A percentile compares a stretch with the other conserved stretches of the same genome.
Conservation (phyloP, 2,888 invertebrate genomes). For the Octonoba sinensis region DNA sequence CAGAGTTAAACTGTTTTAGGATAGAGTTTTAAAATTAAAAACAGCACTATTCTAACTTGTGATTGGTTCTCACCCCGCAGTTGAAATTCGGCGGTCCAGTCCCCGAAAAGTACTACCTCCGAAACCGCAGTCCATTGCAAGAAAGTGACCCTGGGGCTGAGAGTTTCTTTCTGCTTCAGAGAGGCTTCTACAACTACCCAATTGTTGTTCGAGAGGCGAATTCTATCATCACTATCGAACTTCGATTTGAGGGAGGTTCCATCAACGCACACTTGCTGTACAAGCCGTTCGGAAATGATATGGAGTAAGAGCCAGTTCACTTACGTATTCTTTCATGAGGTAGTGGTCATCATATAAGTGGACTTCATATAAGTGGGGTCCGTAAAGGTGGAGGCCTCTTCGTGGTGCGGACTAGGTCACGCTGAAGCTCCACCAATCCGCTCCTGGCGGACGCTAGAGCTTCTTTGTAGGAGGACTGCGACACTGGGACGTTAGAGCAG, state of each 20-base stretch:
- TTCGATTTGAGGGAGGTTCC: slow-evolving; percentile 31
- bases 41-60: too few species aligned
- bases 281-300: slow-evolving; percentile 26
- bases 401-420: too few species aligned
- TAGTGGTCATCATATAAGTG: too few species aligned
- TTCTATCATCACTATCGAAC: not conserved
- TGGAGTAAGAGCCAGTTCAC: slow-evolving; percentile 15
- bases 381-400: too few species aligned
- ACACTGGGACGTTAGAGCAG: too few species aligned
- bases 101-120: slow-evolving; percentile 9
- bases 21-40: too few species aligned
- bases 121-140: not conserved
- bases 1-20: too few species aligned
- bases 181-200: slow-evolving; percentile 13
- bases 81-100: slow-evolving; percentile 32
- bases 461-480: too few species aligned
- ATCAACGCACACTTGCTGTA: not conserved
- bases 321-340: not conserved
- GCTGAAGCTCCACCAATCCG: too few species aligned
- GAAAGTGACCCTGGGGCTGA: slow-evolving; percentile 11
- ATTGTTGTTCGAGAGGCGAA: slow-evolving; percentile 15
- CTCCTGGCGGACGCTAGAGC: too few species aligned
- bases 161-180: not conserved
- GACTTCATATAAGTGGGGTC: too few species aligned
- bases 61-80: not conserved